phyloP scores from a whole-genome alignment of 2,888 invertebrate genomes.

The Drosophila dives region DNA sequence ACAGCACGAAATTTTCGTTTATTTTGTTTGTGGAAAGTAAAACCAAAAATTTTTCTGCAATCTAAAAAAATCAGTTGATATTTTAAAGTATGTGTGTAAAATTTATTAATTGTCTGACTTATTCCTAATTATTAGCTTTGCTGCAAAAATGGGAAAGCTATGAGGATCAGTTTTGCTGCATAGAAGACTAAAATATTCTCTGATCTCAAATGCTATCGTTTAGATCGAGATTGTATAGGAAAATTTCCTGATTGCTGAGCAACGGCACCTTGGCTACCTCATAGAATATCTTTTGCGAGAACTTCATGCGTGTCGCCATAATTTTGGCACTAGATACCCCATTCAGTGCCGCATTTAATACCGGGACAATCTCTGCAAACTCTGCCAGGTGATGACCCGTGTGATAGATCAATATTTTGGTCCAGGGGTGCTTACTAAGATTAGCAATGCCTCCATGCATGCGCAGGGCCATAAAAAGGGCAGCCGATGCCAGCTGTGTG shows the following conservation, averaged over 20 bases:
- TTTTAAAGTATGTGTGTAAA: not conserved
- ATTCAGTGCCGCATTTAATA: not conserved
- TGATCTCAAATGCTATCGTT: not conserved
- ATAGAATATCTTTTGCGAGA: not conserved
- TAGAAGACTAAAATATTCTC: not conserved
- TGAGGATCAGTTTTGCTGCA: not conserved
- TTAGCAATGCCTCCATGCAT: not conserved
- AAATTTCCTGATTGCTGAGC: not conserved
- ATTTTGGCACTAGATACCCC: not conserved
- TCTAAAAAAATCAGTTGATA: not conserved
- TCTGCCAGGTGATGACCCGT: not conserved
- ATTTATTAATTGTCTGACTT: not conserved
- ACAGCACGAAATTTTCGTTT: not conserved
- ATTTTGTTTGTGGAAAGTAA: not conserved
- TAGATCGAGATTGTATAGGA: not conserved
- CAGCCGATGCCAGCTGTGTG: not conserved
- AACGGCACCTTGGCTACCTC: not conserved
- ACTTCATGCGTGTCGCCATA: not conserved
- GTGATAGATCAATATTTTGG: not conserved
- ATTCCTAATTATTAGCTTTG: not conserved
- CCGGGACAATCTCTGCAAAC: not conserved
- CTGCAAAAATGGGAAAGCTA: not conserved
- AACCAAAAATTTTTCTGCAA: not conserved
- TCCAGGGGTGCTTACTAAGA: not conserved
- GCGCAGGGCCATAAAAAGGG: not conserved